A percentile compares a stretch with the other conserved stretches of the same genome.
Evolutionary conservation across 2,888 invertebrate species (phyloP).

Genomic region (Drosophila heteroneura): DNA sequence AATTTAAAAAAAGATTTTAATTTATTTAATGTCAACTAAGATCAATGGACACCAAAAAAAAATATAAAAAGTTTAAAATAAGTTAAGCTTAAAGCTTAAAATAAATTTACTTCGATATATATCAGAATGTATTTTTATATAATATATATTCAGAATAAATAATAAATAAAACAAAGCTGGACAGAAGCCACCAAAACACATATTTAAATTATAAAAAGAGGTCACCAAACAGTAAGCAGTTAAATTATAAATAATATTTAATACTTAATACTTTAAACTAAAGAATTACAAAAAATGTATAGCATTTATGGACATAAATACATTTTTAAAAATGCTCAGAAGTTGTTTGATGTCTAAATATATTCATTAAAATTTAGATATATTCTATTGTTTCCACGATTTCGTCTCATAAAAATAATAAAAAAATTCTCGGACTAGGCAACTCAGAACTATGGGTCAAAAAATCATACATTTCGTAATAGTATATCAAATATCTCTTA

Average conservation of each 20-base stretch:
- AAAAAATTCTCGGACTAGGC: neutral
- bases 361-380: neutral
- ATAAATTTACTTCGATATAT: neutral
- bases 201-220: neutral
- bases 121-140: neutral
- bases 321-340: neutral
- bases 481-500: neutral
- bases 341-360: neutral
- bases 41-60: neutral
- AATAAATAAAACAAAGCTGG: neutral
- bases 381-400: neutral
- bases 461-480: neutral
- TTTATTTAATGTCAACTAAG: neutral
- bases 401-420: neutral
- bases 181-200: too few relatives aligned
- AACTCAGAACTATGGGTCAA: neutral
- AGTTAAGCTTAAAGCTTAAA: rapidly evolving
- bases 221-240: neutral
- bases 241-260: neutral
- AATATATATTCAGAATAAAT: neutral
- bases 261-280: neutral
- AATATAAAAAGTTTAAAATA: neutral
- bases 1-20: neutral
- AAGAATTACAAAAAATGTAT: neutral
- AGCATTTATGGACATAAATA: neutral